Evolutionary conservation across 92 coral and sea anemone genomes (phyloP).

Genomic region (Parazoanthus darwini): DNA sequence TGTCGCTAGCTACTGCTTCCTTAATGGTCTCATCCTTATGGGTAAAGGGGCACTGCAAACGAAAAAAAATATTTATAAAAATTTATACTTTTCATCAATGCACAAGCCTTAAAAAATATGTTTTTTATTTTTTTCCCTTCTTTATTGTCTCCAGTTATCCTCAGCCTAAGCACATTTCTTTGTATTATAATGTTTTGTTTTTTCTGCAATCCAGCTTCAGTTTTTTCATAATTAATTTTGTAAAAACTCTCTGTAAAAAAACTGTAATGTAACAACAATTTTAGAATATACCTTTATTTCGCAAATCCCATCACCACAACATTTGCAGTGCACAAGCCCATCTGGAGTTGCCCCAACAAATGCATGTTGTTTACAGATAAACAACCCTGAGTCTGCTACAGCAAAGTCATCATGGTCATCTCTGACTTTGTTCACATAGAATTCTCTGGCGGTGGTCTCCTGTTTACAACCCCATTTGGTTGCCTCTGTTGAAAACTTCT

Average conservation of each 20-base stretch:
- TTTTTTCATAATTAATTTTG: constrained; percentile 3
- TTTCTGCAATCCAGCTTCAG: constrained; percentile 1
- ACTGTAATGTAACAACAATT: constrained; percentile 2
- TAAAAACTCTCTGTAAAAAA: constrained; percentile 4
- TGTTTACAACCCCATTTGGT: constrained; percentile 58
- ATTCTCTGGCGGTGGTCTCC: constrained; percentile 47
- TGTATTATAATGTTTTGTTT: constrained; percentile 1
- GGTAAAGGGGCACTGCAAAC: not conserved
- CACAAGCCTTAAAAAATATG: not conserved
- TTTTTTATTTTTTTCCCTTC: constrained; percentile 8
- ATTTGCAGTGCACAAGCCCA: constrained; percentile 44
- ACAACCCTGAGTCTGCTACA: constrained; percentile 41
- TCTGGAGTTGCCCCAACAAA: constrained; percentile 55
- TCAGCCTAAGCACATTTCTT: constrained; percentile 8
- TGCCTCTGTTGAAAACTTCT: constrained; percentile 26
- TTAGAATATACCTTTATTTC: constrained; percentile 36
- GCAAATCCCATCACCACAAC: constrained; percentile 56
- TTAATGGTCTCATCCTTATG: constrained; percentile 1
- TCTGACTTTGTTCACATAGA: constrained; percentile 33
- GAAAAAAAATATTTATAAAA: not conserved
- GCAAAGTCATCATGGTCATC: constrained; percentile 40
- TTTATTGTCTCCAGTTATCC: constrained; percentile 7
- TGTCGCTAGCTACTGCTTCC: not conserved
- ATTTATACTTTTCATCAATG: too few relatives aligned
- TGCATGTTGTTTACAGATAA: constrained; percentile 38